A percentile compares a stretch with the other conserved stretches of the same genome.
phyloP scores from a whole-genome alignment of 2,888 invertebrate species.

The Oligia latruncula region DNA sequence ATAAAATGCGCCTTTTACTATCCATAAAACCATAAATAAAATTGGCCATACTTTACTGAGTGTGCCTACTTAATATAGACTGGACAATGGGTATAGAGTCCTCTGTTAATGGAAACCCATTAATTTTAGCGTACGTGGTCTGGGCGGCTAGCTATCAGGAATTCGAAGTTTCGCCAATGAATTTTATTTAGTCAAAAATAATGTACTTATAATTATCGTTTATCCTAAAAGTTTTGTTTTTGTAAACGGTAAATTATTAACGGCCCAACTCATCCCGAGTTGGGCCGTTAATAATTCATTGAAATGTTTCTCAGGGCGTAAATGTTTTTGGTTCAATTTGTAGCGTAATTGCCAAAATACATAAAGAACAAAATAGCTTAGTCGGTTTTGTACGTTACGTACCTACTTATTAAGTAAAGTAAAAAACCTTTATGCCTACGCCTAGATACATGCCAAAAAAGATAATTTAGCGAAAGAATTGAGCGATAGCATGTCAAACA shows the following conservation, averaged over 20 bases:
- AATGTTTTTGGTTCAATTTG: background rate
- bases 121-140: constrained; percentile 32
- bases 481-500: constrained; percentile 56
- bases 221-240: constrained; percentile 3
- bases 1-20: no score
- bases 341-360: background rate
- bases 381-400: background rate
- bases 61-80: background rate
- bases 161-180: background rate
- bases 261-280: no score
- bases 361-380: background rate
- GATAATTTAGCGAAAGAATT: constrained; percentile 39
- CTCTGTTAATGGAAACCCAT: constrained; percentile 23
- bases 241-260: no score
- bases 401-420: background rate
- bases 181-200: constrained; percentile 16
- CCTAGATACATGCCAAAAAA: constrained; percentile 36
- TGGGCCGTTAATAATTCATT: background rate
- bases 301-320: background rate
- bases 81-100: constrained; percentile 3
- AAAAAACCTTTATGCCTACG: constrained; percentile 6
- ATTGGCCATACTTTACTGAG: background rate
- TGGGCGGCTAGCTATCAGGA: constrained; percentile 1
- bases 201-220: background rate
- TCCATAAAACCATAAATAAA: background rate